Percentiles rank a stretch among this genome's conserved stretches.
phyloP scores from a whole-genome alignment of 2,797 vertebrate species.

The Coregonus ussuriensis region DNA sequence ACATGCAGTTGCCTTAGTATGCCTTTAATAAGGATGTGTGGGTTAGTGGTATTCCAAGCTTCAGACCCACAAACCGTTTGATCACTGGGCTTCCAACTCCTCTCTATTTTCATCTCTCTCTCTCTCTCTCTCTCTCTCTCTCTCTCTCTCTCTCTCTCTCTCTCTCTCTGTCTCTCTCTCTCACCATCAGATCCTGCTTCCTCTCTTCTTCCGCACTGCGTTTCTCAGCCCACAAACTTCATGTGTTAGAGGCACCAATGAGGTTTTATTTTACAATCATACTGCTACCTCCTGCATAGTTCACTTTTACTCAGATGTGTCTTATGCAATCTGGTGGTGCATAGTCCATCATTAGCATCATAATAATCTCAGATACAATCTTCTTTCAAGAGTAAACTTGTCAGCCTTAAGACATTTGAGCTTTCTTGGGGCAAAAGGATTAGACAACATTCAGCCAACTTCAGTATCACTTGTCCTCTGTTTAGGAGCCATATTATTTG shows the following conservation, averaged over 20 bases:
- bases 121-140: slow-evolving; percentile 36
- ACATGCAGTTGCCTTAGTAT: slow-evolving; percentile 65
- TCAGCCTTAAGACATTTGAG: background rate
- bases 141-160: slow-evolving; percentile 14
- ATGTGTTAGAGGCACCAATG: slow-evolving; percentile 30
- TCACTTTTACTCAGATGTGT: background rate
- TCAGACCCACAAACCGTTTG: slow-evolving; percentile 54
- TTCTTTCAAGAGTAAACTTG: slow-evolving; percentile 3
- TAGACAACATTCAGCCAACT: background rate
- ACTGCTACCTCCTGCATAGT: background rate
- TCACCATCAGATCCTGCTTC: slow-evolving; percentile 4
- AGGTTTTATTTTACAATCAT: slow-evolving; percentile 4
- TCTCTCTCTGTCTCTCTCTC: slow-evolving; percentile 9
- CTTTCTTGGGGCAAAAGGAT: background rate
- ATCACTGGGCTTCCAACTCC: slow-evolving; percentile 55
- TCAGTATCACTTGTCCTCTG: background rate
- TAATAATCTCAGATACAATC: background rate
- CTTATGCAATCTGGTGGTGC: background rate
- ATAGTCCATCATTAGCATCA: background rate
- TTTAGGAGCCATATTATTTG: slow-evolving; percentile 5
- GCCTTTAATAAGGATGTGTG: slow-evolving; percentile 72
- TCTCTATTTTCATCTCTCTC: background rate
- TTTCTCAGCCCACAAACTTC: slow-evolving; percentile 49
- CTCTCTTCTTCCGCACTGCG: slow-evolving; percentile 36
- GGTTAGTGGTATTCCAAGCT: slow-evolving; percentile 68